Base-by-base conservation (phyloP, 1,140 invertebrate species). In the Idris sp. region DNA sequence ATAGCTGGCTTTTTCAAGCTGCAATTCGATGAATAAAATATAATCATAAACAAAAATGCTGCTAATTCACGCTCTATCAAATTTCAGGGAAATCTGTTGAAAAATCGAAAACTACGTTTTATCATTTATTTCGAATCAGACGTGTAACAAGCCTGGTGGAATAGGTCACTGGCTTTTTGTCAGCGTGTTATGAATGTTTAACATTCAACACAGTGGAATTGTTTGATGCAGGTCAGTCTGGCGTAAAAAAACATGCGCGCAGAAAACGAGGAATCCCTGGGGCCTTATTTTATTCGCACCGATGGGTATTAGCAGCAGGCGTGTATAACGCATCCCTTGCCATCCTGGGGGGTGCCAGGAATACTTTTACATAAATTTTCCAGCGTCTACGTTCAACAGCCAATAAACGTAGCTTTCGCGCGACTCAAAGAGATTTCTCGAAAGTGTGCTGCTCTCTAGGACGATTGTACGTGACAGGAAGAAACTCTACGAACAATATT, bases 321-420 rank as follows among this genome's bases (percentile, higher is more conserved):
- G 9, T 31, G 41, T 43, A 68, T 19, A 43, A 49, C 53, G 44
- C 36, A 59, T 14, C 28, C 43, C 43, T 15, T 58, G 44, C 25
- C 33, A 51, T 53, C 53, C 25, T 22, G 26, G 15, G 40, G 16
- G 41, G 28, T 43, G 41, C 14, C 28, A 53, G 40, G 58, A 72
- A 72, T 72, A 72, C 58, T 61, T 71, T 71, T 54, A 71, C 68
- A 72, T 72, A 72, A 62, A 72, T 72, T 72, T 72, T 51, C 54
- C 46, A 68, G 35, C 58, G 19, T 61, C 46, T 54, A 51, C 49
- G 48, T 46, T 61, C 54, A 61, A 13, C 56, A 71, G 56, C 56
- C 56, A 61, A 71, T 71, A 71, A 71, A 72, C 59, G 58, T 54
- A 35, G 56, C 49, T 61, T 61, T 67, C 40, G 33, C 38, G 7